Evolutionary conservation across 2,113 vertebrate species (phyloP).

Genomic region (Cathartes aura): DNA sequence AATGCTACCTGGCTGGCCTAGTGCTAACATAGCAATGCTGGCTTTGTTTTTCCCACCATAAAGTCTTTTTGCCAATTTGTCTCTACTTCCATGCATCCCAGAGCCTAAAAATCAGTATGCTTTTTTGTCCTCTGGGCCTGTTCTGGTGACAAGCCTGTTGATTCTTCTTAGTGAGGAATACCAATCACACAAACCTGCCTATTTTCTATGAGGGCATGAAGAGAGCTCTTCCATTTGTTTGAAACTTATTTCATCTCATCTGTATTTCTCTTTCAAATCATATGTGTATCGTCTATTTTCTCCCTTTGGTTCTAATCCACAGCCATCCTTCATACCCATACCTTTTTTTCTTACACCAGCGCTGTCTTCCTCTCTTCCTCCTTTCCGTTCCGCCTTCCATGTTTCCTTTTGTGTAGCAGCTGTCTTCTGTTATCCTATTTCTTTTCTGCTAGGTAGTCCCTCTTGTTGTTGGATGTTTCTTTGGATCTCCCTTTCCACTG

Average conservation of each 20-base stretch:
- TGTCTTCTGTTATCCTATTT: neutral
- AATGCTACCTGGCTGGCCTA: neutral
- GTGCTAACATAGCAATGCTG: neutral
- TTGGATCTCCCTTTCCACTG: neutral
- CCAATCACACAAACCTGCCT: neutral
- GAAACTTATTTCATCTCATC: neutral
- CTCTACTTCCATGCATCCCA: neutral
- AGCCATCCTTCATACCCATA: neutral
- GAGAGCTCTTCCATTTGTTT: neutral
- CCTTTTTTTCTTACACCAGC: neutral
- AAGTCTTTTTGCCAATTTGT: neutral
- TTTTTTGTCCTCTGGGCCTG: neutral
- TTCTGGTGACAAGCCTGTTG: neutral
- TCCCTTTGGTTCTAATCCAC: neutral
- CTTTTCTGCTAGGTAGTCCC: neutral
- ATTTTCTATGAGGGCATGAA: neutral
- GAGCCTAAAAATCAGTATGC: neutral
- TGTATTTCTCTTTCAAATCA: neutral
- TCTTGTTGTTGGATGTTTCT: neutral
- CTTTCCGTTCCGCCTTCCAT: neutral
- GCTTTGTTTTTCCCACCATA: neutral
- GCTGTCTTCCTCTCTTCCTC: neutral
- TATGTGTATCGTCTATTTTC: neutral
- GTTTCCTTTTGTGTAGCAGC: neutral
- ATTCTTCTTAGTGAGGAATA: neutral